These are phyloP conservation scores for Chlamydotis undulata DNA, from an alignment of 2,113 vertebrate species.

Conservation along the genomic window DNA sequence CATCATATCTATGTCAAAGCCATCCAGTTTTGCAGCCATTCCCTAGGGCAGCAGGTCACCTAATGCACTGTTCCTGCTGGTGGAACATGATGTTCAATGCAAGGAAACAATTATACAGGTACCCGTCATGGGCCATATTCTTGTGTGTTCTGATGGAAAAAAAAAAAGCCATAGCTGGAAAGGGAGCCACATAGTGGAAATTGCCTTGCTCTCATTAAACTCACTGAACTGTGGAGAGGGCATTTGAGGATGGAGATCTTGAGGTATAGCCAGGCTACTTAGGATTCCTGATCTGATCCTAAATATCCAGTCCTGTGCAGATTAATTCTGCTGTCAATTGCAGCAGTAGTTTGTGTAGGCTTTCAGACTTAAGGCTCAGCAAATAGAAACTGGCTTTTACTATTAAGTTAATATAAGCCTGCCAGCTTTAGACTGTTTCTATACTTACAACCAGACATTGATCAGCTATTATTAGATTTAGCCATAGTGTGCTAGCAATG, in stretches of 20 bases:
- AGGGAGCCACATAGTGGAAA: background rate
- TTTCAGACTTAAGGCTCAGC: background rate
- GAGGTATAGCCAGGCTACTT: background rate
- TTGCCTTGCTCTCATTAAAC: background rate
- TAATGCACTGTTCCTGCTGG: background rate
- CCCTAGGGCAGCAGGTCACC: background rate
- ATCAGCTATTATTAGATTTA: background rate
- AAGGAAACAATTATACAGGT: slow-evolving; percentile 13
- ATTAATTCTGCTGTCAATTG: background rate
- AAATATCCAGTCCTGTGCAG: background rate
- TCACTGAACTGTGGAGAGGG: background rate
- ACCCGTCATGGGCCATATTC: background rate
- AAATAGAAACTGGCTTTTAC: background rate
- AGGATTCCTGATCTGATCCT: background rate
- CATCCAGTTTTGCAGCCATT: slow-evolving; percentile 7
- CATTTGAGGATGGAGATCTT: background rate
- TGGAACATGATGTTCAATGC: slow-evolving; percentile 7
- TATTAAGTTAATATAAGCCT: background rate
- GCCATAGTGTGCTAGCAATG: background rate
- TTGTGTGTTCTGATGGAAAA: background rate
- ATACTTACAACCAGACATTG: background rate
- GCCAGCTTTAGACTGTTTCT: background rate
- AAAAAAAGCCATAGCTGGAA: background rate
- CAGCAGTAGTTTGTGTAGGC: background rate
- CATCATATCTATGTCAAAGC: background rate